Base-by-base conservation (phyloP, 2,113 vertebrate species). In the Lophura nycthemera region DNA sequence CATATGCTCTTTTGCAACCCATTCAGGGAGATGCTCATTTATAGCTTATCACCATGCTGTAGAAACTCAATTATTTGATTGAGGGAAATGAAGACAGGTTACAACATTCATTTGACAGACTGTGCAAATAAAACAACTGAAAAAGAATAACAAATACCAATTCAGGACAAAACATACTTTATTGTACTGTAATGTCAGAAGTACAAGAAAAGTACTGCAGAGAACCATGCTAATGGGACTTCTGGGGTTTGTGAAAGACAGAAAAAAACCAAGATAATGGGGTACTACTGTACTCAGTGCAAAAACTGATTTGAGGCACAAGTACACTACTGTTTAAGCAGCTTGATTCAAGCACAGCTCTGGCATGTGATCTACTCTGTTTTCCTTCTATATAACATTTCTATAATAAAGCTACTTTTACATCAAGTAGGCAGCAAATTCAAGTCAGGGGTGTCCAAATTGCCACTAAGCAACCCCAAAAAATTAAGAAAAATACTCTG, bases 161-260 rank as follows among this genome's bases (percentile, higher is more conserved):
- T 89, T 95, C 96, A 96, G 97, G 96, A 97, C 97, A 97, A 98
- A 97, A 98, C 96, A 98, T 95, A 97, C 92, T 98, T 98, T 98
- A 98, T 98, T 98, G 93, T 97, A 95, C 78, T 97, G 89, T 97
- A 96, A 98, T 96, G 97, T 97, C 96, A 96, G 96, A 96, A 97
- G 97, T 97, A 98, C 97, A 97, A 94, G 91, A 93, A 96, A 61
- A 97, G 96, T 97, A 97, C 97, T 93, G 88, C 81, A 97, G 95
- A 93, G 92, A 96, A 97, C 96, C 97, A 97, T 98, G 97, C 98
- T 95, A 95, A 96, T 81, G 84, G 93, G 79, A 96, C 92, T 92
- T 96, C 75, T 75, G 86, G 88, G 86, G 91, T 60, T 93, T 96
- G 84, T 96, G 93, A 97, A 93, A 95, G 83, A 96, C 93, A 94